These are phyloP conservation scores for Pseudochromis fuscus DNA, from an alignment of 2,797 vertebrate species.

Conservation along the genomic window DNA sequence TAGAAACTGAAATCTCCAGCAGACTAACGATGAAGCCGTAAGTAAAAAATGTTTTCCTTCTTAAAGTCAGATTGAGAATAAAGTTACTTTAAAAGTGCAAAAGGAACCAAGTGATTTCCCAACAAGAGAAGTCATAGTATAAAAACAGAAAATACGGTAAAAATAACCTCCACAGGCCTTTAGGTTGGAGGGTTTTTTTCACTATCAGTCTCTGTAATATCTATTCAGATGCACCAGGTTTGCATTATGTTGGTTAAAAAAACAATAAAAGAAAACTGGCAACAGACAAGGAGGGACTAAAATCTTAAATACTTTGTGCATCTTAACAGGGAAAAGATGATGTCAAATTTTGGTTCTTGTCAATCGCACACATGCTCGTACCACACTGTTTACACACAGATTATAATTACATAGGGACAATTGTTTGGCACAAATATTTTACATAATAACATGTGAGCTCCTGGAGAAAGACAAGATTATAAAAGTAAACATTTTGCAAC, in stretches of 20 bases:
- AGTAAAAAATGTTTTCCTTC: neutral
- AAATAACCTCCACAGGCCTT: constrained; percentile 12
- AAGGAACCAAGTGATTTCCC: constrained; percentile 17
- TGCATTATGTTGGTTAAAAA: neutral
- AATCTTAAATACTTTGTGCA: constrained; percentile 14
- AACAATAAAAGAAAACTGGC: constrained; percentile 2
- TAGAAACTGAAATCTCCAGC: constrained; percentile 50
- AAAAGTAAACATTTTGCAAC: constrained; percentile 46
- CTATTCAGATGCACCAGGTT: neutral
- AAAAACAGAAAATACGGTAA: too few relatives aligned
- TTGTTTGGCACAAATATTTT: constrained; percentile 72
- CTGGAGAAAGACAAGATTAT: constrained; percentile 12
- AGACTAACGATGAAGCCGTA: constrained; percentile 48
- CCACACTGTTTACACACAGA: constrained; percentile 18
- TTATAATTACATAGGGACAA: constrained; percentile 33
- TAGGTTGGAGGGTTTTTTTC: neutral
- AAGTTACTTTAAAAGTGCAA: constrained; percentile 36
- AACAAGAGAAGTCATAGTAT: neutral
- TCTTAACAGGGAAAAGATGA: constrained; percentile 30
- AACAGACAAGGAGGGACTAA: constrained; percentile 11
- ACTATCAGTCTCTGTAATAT: neutral
- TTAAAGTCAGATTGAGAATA: constrained; percentile 29
- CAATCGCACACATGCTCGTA: constrained; percentile 39
- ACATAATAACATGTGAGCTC: constrained; percentile 31
- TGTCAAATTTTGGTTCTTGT: constrained; percentile 38